Evolutionary conservation across 1,140 invertebrate genomes (phyloP).

Genomic region (Tribolium castaneum): DNA sequence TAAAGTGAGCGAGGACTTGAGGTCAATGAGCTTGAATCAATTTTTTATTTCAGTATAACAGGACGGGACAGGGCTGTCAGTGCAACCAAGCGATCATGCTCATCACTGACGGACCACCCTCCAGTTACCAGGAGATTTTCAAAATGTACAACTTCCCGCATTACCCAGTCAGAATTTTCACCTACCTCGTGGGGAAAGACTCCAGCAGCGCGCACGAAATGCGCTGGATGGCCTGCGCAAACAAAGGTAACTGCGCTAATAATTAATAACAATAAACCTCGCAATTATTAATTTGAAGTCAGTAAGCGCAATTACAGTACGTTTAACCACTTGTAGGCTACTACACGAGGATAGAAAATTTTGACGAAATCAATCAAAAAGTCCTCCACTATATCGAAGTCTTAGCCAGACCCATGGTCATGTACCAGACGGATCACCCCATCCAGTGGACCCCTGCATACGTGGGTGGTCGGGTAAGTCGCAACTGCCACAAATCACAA

Average conservation of each 20-base stretch:
- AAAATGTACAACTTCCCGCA: constrained; percentile 91
- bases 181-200: constrained; percentile 95
- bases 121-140: constrained; percentile 73
- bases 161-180: constrained; percentile 94
- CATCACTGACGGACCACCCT: constrained; percentile 91
- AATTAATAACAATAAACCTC: too few relatives aligned
- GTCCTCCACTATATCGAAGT: constrained; percentile 94
- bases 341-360: constrained; percentile 59
- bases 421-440: constrained; percentile 89
- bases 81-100: constrained; percentile 99
- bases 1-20: constrained; percentile 70
- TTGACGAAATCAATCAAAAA: constrained; percentile 71
- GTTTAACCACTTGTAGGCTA: constrained; percentile 54
- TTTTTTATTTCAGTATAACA: constrained; percentile 73
- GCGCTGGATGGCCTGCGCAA: constrained; percentile 93
- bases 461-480: constrained; percentile 84
- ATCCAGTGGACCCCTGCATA: constrained; percentile 93
- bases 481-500: constrained; percentile 48
- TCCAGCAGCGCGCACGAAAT: constrained; percentile 86
- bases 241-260: constrained; percentile 81
- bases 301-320: too few relatives aligned
- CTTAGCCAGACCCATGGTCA: constrained; percentile 89
- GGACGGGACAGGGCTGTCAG: constrained; percentile 83
- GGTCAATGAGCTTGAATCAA: not conserved
- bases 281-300: too few relatives aligned